Conservation (phyloP, 2,888 invertebrate genomes). For the Camponotus fellah region DNA sequence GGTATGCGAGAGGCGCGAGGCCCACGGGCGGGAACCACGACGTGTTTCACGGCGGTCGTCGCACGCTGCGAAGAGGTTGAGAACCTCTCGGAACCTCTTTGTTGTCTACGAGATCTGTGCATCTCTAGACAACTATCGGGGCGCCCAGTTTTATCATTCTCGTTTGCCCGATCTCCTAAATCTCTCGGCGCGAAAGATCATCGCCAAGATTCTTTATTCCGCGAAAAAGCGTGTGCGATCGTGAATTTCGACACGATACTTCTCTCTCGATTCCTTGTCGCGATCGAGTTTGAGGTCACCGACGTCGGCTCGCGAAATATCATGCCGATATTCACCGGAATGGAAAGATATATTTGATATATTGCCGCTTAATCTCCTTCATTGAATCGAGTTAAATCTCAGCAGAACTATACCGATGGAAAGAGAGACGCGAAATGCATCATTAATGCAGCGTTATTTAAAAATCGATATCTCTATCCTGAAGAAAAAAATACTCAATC, state of each 20-base stretch:
- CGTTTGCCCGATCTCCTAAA: slow-evolving; percentile 39
- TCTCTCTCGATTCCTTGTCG: slow-evolving; percentile 45
- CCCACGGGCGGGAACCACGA: slow-evolving; percentile 34
- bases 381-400: slow-evolving; percentile 2
- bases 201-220: slow-evolving; percentile 2
- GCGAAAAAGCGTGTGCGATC: slow-evolving; percentile 40
- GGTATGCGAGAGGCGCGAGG: slow-evolving; percentile 51
- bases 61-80: slow-evolving; percentile 58
- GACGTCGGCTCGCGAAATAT: slow-evolving; percentile 47
- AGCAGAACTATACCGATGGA: background rate
- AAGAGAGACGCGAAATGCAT: background rate
- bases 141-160: slow-evolving; percentile 72
- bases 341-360: slow-evolving; percentile 18
- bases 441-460: background rate
- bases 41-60: slow-evolving; percentile 37
- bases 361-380: slow-evolving; percentile 29
- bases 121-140: slow-evolving; percentile 74
- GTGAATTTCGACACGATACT: slow-evolving; percentile 64
- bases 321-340: slow-evolving; percentile 24
- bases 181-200: slow-evolving; percentile 19
- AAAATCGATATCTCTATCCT: slow-evolving; percentile 35
- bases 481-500: slow-evolving; percentile 13
- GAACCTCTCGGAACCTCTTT: slow-evolving; percentile 71
- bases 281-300: slow-evolving; percentile 40
- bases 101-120: slow-evolving; percentile 70